These are phyloP conservation scores for Lamellibrachia satsuma DNA, from an alignment of 2,888 invertebrate genomes.

Conservation along the genomic window DNA sequence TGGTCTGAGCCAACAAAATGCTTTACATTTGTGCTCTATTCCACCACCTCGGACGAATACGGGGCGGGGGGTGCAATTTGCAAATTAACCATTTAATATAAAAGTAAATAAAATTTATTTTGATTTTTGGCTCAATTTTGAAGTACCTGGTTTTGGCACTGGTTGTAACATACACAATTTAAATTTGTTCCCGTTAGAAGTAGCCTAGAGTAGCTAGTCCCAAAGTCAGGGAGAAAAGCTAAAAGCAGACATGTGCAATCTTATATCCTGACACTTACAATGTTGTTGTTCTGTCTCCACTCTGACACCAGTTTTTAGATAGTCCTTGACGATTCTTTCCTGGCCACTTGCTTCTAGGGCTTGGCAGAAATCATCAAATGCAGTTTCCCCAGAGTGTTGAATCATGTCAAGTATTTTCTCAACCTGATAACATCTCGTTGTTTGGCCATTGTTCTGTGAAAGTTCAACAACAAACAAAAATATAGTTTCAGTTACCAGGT, in stretches of 20 bases:
- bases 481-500: neutral
- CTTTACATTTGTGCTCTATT: too few species aligned
- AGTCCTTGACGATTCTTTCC: constrained; percentile 48
- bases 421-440: constrained; percentile 49
- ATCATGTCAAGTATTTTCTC: constrained; percentile 52
- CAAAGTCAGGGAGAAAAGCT: too few species aligned
- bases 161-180: too few species aligned
- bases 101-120: too few species aligned
- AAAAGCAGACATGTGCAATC: neutral
- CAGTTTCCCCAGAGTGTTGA: constrained; percentile 45
- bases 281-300: neutral
- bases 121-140: too few species aligned
- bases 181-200: too few species aligned
- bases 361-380: constrained; percentile 53
- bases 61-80: too few species aligned
- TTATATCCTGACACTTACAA: neutral
- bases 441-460: constrained; percentile 40
- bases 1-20: too few species aligned
- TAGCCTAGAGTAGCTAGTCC: too few species aligned
- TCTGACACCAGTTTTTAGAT: constrained; percentile 28
- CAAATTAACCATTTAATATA: too few species aligned
- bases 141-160: too few species aligned
- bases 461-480: neutral
- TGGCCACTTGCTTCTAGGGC: constrained; percentile 52
- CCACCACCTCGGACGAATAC: too few species aligned